Evolutionary conservation across 30 jellyfish, hydroid and myxozoan genomes (phyloP).

Genomic region (Hydractinia symbiolongicarpus): DNA sequence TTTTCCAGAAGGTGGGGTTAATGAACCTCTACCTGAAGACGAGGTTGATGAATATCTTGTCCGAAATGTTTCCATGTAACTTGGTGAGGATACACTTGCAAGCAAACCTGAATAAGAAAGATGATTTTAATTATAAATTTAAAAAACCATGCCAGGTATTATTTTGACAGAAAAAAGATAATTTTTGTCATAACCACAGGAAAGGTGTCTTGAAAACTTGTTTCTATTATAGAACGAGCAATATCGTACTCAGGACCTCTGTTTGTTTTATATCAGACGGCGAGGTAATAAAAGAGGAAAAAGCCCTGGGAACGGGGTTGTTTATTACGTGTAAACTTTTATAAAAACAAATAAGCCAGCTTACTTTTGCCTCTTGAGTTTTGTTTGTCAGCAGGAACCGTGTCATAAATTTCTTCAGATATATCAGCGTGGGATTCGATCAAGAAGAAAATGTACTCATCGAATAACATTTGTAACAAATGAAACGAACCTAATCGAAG

Average conservation of each 20-base stretch:
- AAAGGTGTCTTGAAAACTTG: too few species aligned
- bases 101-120: background rate
- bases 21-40: slow-evolving; percentile 44
- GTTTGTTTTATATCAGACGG: too few species aligned
- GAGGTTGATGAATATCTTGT: slow-evolving; percentile 34
- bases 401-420: slow-evolving; percentile 31
- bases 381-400: background rate
- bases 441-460: slow-evolving; percentile 80
- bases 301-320: too few species aligned
- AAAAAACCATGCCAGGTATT: background rate
- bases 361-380: slow-evolving; percentile 9
- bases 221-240: too few species aligned
- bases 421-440: slow-evolving; percentile 88
- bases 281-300: too few species aligned
- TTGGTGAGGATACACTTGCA: slow-evolving; percentile 8
- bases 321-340: too few species aligned
- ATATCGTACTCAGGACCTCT: too few species aligned
- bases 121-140: background rate
- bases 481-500: slow-evolving; percentile 79
- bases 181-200: background rate
- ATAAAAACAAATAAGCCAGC: too few species aligned
- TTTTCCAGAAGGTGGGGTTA: slow-evolving; percentile 46
- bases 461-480: slow-evolving; percentile 87
- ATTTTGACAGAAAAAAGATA: background rate
- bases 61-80: slow-evolving; percentile 6